Base-by-base conservation (phyloP, 2,797 vertebrate species). In the Gallinago stenura region DNA sequence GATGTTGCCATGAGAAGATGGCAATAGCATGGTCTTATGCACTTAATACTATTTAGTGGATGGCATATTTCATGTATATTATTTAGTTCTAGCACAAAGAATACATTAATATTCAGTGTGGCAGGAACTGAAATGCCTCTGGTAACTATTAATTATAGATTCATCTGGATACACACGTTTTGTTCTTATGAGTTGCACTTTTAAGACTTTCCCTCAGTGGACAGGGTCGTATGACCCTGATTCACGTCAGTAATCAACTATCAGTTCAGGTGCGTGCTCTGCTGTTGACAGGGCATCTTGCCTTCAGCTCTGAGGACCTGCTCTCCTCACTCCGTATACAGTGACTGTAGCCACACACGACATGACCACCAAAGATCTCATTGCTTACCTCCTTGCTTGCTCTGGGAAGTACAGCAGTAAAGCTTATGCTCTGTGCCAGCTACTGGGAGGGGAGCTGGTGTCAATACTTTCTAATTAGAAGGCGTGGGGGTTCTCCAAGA, bases 71-170 rank as follows among this genome's bases (percentile, higher is more conserved):
- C 5, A 6, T n/a, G 22, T 83, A 61, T 51, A 26, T 90, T 93
- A 70, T 93, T 93, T 94, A 72, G 33, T 73, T 86, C 33, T 46
- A 70, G 57, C 39, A 64, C 56, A 89, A 86, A 87, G 33, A 71
- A 56, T 37, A 28, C 65, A 90, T 93, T 84, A 76, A 94, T 96
- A 93, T 97, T 96, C 58, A 95, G 12, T 12, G 37, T 86, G 64
- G 75, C 80, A 88, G 85, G 88, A 92, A 89, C 1, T 82, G 61
- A 87, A 83, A 89, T 77, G 56, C 53, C 16, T 77, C 62, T 86
- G 58, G 45, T 93, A 87, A 95, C 35, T n/a, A 83, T 69, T 60
- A 97, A 95, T 92, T 94, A 92, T 66, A 77, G 65, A 90, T 81
- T 93, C 76, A 56, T 64, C 64, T 86, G 68, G 45, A 76, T 86